A percentile compares a stretch with the other conserved stretches of the same genome.
Evolutionary conservation across 1,140 invertebrate species (phyloP).

Genomic region (Dinoponera quadriceps): DNA sequence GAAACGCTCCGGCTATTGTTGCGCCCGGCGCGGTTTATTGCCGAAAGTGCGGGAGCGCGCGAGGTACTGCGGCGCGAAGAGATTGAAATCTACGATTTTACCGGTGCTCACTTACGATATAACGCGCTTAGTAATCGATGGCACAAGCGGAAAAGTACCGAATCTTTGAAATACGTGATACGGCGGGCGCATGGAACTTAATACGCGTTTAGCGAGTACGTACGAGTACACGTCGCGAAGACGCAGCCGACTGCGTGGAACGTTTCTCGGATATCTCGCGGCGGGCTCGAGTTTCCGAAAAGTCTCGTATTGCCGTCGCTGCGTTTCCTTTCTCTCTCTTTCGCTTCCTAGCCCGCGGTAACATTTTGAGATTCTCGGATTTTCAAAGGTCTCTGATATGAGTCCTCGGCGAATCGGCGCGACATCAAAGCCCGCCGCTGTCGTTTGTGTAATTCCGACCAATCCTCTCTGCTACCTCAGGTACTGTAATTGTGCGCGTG

Average conservation of each 20-base stretch:
- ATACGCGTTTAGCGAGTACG: slow-evolving; percentile 2
- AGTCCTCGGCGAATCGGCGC: slow-evolving; percentile 22
- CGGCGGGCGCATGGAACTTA: neutral
- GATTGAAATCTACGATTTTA: slow-evolving; percentile 38
- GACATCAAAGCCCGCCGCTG: slow-evolving; percentile 13
- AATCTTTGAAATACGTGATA: neutral
- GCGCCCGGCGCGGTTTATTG: slow-evolving; percentile 20
- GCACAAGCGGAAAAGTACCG: neutral
- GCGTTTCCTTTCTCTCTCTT: neutral
- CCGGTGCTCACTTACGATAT: neutral
- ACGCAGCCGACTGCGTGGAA: neutral
- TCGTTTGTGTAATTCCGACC: slow-evolving; percentile 44
- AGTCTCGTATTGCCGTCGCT: slow-evolving; percentile 17
- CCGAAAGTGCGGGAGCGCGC: slow-evolving; percentile 13
- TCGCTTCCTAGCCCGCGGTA: neutral
- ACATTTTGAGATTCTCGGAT: slow-evolving; percentile 43
- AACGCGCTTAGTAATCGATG: neutral
- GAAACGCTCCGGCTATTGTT: slow-evolving; percentile 34
- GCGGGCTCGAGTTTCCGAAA: slow-evolving; percentile 42
- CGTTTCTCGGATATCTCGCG: slow-evolving; percentile 29
- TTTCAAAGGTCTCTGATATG: slow-evolving; percentile 29
- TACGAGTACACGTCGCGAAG: neutral
- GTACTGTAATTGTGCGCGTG: slow-evolving; percentile 39
- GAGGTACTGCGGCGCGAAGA: neutral
- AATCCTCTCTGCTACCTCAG: slow-evolving; percentile 47